Conservation (phyloP, 2,113 vertebrate genomes). For the Geothlypis trichas region DNA sequence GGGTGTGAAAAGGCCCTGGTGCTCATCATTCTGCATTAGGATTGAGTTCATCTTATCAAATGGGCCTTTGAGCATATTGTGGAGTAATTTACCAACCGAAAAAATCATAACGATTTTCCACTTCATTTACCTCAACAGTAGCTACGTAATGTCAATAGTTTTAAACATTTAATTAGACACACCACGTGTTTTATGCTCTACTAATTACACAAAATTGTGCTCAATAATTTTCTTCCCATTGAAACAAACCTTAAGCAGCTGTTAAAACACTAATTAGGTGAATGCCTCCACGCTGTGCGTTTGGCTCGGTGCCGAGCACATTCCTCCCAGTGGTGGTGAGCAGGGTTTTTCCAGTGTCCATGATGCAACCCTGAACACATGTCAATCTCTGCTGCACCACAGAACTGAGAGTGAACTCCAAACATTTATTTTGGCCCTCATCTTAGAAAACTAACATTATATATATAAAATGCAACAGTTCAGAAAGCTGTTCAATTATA, state of each 20-base stretch:
- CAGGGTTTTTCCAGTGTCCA: constrained; percentile 30
- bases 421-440: constrained; percentile 56
- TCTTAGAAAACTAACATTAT: constrained; percentile 40
- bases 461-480: constrained; percentile 23
- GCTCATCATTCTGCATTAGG: constrained; percentile 51
- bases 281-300: constrained; percentile 25
- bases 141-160: constrained; percentile 70
- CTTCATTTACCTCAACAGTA: constrained; percentile 71
- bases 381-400: constrained; percentile 14
- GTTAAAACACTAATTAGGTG: constrained; percentile 73
- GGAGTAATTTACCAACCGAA: constrained; percentile 58
- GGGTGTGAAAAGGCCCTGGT: constrained; percentile 56
- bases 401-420: neutral
- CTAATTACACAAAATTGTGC: constrained; percentile 71
- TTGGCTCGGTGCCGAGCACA: neutral
- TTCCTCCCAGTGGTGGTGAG: constrained; percentile 1
- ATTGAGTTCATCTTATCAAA: constrained; percentile 73
- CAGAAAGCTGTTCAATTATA: constrained; percentile 33
- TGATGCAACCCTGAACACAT: constrained; percentile 17
- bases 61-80: constrained; percentile 51
- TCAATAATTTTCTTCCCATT: constrained; percentile 68
- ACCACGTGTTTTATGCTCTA: constrained; percentile 72
- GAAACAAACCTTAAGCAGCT: constrained; percentile 67
- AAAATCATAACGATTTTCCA: constrained; percentile 65
- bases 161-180: constrained; percentile 72